Base-by-base conservation (phyloP, 2,888 invertebrate species). In the Leucophenga maculata region DNA sequence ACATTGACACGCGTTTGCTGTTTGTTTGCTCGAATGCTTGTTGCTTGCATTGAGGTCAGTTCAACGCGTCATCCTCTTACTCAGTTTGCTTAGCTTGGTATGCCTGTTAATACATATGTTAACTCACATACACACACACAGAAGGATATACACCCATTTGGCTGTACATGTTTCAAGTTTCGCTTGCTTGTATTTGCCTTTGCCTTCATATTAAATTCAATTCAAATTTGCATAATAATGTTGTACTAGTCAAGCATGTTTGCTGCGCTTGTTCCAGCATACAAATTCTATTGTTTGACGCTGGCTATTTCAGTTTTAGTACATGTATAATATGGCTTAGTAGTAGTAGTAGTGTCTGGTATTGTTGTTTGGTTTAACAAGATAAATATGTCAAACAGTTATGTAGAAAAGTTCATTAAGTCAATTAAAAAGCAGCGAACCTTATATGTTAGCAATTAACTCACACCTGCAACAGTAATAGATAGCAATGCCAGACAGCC, bases 161-260 rank as follows among this genome's bases (percentile, higher is more conserved):
- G 26, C 26, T 22, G 57, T 57, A 20, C 26, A 18, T n/a, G 39
- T 20, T 50, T 16, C 9, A 16, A 8, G 48, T 14, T 32, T 22
- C 22, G 55, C 55, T 13, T 44, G 55, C 55, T 13, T 39, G 67
- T 57, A 46, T 55, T 44, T 67, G 67, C 39, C 55, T 44, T 66
- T n/a, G 55, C 26, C 67, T 67, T 64, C 3, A 64, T 64, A 64
- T 64, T 64, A 64, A 64, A 64, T 64, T 55, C 67, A 57, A 57
- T 67, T 67, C 67, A 67, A 57, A 67, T 67, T 67, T 67, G 26
- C 67, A 67, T 67, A 67, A 67, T 67, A 44, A 55, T 67, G 57
- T 67, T 55, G 57, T 57, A 14, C 46, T 62, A 14, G 65, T 50
- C 16, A 11, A 22, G 31, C 26, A 13, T 31, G 57, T 57, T 57